These are phyloP conservation scores for Ferdinandea cuprea DNA, from an alignment of 2,888 invertebrate species.

Conservation along the genomic window DNA sequence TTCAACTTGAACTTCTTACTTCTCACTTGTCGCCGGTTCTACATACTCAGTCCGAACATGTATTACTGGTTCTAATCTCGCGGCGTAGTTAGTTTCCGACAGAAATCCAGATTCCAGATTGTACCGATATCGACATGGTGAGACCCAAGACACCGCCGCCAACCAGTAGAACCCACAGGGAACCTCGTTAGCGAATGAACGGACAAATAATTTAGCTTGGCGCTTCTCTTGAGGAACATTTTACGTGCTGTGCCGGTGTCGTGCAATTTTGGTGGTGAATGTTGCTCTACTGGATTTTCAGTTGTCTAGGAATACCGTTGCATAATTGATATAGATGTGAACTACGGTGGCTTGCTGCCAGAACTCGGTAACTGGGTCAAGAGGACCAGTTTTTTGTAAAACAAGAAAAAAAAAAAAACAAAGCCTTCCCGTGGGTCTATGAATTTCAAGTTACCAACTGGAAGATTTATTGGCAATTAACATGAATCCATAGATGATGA, in stretches of 20 bases:
- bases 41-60: conserved; percentile 39
- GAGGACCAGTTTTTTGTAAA: conserved; percentile 60
- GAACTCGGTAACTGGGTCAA: conserved; percentile 72
- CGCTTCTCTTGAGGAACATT: conserved; percentile 10
- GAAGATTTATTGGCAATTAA: conserved; percentile 61
- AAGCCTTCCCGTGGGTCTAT: conserved; percentile 7
- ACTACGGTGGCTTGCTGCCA: conserved; percentile 22
- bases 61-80: conserved; percentile 63
- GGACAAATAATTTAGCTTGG: conserved; percentile 48
- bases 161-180: conserved; percentile 26
- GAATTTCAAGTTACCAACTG: conserved; percentile 30
- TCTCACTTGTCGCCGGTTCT: no score
- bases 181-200: conserved; percentile 20
- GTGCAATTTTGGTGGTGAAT: conserved; percentile 65
- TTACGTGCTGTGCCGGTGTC: not conserved
- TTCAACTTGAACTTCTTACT: conserved; percentile 65
- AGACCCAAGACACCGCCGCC: not conserved
- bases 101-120: conserved; percentile 48
- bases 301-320: conserved; percentile 59
- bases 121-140: conserved; percentile 40
- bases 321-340: conserved; percentile 62
- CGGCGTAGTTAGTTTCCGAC: conserved; percentile 23
- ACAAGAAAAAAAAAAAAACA: not conserved
- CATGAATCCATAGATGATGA: conserved; percentile 33
- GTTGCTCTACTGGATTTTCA: conserved; percentile 64